These are phyloP conservation scores for Marcusenius ussheri DNA, from an alignment of 2,113 vertebrate genomes.

Conservation along the genomic window DNA sequence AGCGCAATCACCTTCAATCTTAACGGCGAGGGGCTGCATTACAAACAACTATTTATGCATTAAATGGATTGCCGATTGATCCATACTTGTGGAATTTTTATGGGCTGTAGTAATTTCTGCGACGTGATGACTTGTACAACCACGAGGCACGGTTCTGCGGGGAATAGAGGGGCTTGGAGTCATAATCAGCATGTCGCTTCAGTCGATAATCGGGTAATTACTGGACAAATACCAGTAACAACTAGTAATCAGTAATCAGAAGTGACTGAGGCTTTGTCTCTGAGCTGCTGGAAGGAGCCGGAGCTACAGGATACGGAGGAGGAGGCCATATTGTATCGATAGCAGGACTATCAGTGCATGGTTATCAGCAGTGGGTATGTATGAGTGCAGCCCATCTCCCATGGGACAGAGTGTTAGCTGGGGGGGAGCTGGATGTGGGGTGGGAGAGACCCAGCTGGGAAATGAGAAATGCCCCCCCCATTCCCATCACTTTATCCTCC, in stretches of 20 bases:
- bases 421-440: constrained; percentile 24
- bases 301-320: background rate
- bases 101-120: background rate
- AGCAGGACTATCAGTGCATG: constrained; percentile 11
- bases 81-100: background rate
- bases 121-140: background rate
- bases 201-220: constrained; percentile 10
- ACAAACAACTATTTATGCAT: constrained; percentile 10
- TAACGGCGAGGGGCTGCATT: background rate
- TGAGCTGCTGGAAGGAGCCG: background rate
- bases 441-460: constrained; percentile 65
- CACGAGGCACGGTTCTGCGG: background rate
- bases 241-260: background rate
- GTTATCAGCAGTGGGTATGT: constrained; percentile 23
- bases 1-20: constrained; percentile 9
- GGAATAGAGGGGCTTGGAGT: background rate
- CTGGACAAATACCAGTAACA: background rate
- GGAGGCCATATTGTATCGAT: background rate
- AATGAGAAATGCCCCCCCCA: constrained; percentile 59
- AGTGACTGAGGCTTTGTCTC: background rate
- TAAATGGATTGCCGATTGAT: background rate
- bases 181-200: background rate
- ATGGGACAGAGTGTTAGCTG: background rate
- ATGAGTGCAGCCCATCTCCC: constrained; percentile 17
- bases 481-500: constrained; percentile 65